A percentile compares a stretch with the other conserved stretches of the same genome.
Evolutionary conservation across 2,797 vertebrate species (phyloP).

Genomic region (Gymnothorax javanicus): DNA sequence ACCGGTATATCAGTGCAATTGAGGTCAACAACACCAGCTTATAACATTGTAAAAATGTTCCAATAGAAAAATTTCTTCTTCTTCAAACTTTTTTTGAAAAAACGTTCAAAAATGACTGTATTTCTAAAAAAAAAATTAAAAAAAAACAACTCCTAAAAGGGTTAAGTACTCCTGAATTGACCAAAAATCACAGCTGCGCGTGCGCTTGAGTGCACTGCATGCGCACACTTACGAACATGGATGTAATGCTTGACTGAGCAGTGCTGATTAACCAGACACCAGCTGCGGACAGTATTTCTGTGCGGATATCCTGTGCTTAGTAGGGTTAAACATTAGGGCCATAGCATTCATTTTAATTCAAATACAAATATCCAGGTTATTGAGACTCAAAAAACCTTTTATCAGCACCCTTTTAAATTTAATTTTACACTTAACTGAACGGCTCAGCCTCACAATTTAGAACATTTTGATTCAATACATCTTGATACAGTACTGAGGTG

Average conservation of each 20-base stretch:
- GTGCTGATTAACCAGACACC: constrained; percentile 3
- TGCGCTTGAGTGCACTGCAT: not conserved
- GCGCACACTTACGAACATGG: not conserved
- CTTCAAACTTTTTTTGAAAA: no score
- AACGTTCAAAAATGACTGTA: no score
- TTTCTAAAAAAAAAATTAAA: no score
- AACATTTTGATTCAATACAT: not conserved
- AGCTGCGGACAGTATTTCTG: not conserved
- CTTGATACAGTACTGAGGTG: not conserved
- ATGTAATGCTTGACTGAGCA: not conserved
- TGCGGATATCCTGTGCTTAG: not conserved
- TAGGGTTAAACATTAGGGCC: not conserved
- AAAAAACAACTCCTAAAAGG: no score
- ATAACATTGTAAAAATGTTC: no score
- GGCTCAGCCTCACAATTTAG: not conserved
- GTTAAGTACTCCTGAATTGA: not conserved
- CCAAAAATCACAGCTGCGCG: not conserved
- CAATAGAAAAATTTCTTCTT: no score
- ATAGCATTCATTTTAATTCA: not conserved
- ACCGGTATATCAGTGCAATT: no score
- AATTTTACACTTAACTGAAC: not conserved
- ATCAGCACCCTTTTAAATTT: not conserved
- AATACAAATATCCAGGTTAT: not conserved
- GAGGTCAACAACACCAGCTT: no score
- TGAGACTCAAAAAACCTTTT: not conserved